Conservation (phyloP, 2,113 vertebrate genomes). For the Cebidichthys violaceus region DNA sequence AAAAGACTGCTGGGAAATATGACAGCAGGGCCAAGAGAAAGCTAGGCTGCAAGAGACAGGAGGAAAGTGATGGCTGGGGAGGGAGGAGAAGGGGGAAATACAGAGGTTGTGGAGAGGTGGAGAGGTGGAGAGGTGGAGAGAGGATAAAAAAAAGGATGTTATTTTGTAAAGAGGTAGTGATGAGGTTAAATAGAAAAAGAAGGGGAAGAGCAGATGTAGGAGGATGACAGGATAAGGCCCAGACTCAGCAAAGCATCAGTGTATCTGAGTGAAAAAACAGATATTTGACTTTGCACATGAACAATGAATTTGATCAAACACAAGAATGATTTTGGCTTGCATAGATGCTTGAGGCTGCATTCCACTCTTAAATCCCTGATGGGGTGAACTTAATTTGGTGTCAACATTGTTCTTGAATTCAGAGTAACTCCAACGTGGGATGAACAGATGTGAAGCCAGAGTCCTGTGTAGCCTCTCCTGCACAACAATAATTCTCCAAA, state of each 20-base stretch:
- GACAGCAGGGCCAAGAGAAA: conserved; percentile 14
- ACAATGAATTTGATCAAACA: neutral
- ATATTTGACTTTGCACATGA: neutral
- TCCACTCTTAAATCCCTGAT: neutral
- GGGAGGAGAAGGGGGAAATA: neutral
- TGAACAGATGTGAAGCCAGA: neutral
- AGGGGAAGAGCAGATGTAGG: neutral
- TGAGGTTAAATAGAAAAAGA: conserved; percentile 4
- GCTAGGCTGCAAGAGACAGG: conserved; percentile 8
- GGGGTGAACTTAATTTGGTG: neutral
- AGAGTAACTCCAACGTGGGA: neutral
- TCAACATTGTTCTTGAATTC: neutral
- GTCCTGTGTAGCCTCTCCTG: neutral
- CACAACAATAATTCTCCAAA: neutral
- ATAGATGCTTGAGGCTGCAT: neutral
- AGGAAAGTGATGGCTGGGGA: conserved; percentile 25
- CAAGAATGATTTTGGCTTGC: neutral
- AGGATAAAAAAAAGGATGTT: neutral
- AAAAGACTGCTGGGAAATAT: conserved; percentile 48
- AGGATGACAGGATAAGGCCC: neutral
- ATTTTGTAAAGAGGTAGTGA: neutral
- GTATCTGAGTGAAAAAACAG: neutral
- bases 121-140: neutral
- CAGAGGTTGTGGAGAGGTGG: neutral
- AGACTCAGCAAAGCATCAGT: neutral